Conservation (phyloP, 2,113 vertebrate species). For the Aythya baeri region DNA sequence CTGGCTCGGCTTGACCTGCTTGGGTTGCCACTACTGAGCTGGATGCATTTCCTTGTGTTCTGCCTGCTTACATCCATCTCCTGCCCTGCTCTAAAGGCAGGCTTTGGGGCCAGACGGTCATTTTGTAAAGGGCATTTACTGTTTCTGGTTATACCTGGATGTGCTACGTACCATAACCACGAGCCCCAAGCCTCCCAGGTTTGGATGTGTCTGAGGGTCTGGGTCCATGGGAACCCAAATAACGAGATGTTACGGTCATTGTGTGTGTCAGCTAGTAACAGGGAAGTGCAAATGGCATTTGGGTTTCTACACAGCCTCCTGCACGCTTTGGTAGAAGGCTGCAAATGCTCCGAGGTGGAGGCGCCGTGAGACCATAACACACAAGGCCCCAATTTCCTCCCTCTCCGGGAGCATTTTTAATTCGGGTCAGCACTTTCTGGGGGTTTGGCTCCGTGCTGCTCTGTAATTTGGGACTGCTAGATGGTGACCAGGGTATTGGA, state of each 20-base stretch:
- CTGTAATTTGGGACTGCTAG: conserved; percentile 32
- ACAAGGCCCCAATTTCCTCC: conserved; percentile 2
- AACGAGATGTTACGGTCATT: neutral
- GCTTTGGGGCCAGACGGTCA: neutral
- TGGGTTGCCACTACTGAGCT: neutral
- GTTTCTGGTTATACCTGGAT: neutral
- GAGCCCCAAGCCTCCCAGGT: neutral
- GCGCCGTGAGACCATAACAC: neutral
- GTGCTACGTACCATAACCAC: neutral
- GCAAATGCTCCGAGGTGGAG: neutral
- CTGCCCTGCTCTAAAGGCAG: neutral
- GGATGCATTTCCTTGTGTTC: neutral
- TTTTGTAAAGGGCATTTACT: neutral
- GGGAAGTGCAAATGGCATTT: neutral
- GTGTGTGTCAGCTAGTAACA: neutral
- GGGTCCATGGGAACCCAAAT: neutral
- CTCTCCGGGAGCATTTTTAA: neutral
- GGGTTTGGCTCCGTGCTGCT: conserved; percentile 36
- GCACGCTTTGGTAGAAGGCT: neutral
- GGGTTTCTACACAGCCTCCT: neutral
- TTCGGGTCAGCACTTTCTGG: neutral
- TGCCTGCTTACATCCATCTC: neutral
- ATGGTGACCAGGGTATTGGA: neutral
- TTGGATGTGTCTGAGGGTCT: neutral
- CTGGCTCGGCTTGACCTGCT: neutral